Evolutionary conservation across 2,888 invertebrate genomes (phyloP), one percentile per base, ranked within the genome.

Genomic region (Nephrotoma flavescens): DNA sequence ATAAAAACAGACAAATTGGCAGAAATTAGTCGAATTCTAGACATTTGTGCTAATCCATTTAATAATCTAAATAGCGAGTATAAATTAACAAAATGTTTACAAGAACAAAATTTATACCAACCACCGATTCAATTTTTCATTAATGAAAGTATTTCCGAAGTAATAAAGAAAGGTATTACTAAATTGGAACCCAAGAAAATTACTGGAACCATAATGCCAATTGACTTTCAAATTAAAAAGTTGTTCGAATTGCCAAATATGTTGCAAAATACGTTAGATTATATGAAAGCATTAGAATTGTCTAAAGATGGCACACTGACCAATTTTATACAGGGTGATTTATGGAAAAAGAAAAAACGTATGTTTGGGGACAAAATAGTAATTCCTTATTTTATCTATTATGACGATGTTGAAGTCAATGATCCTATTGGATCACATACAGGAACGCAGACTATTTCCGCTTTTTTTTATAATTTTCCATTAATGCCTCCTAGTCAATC

Each of bases 171-270:
- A 83, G 87, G 87, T 52, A n/a, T n/a, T n/a, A n/a, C n/a, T n/a
- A 87, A 86, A 86, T 86, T 88, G 45, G 86, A 87, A 47, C 19
- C 44, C 45, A 87, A 86, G 86, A 87, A 86, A 86, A 85, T 86
- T 86, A 87, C 87, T 86, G 87, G 87, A 44, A 86, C 86, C 4
- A 87, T 88, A 85, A 86, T 86, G 86, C 87, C 87, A 84, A 87
- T 88, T 85, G 85, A 86, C 47, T 88, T 88, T 86, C 88, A 88
- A 87, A 87, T 88, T 86, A 87, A 88, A 86, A 87, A 87, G 19
- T 87, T 86, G 86, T 87, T 88, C 84, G 88, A 88, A 86, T 86
- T 86, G 44, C 85, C 87, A 45, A 86, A 84, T 85, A 87, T 87
- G 47, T 86, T 86, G 19, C 41, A 86, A 45, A 84, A 83, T 87